A percentile compares a stretch with the other conserved stretches of the same genome.
These are phyloP conservation scores for Julus scandinavius DNA, from an alignment of 2,888 invertebrate species.

Conservation along the genomic window DNA sequence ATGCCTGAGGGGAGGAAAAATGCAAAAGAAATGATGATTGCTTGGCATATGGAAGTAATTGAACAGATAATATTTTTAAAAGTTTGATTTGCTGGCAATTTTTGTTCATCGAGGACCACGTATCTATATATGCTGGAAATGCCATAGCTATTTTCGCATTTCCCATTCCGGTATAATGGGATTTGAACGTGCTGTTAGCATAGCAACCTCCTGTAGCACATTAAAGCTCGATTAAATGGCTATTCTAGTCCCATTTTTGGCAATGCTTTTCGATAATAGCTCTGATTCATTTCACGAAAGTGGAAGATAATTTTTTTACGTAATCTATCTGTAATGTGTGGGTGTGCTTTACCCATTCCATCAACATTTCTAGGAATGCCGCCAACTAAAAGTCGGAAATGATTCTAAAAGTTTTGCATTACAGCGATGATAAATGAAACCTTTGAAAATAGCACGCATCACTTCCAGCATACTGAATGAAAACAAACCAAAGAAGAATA, in stretches of 20 bases:
- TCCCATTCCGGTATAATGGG: background rate
- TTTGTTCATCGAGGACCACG: background rate
- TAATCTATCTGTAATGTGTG: background rate
- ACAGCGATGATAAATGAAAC: background rate
- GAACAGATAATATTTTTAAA: constrained; percentile 18
- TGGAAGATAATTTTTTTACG: background rate
- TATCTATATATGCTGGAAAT: background rate
- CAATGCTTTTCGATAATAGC: background rate
- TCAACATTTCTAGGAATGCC: background rate
- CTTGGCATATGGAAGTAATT: constrained; percentile 18
- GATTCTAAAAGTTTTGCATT: background rate
- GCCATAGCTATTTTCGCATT: constrained; percentile 6
- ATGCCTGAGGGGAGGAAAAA: background rate
- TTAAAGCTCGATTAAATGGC: background rate
- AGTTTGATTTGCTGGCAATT: constrained; percentile 18
- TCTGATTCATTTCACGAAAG: background rate
- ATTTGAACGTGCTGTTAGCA: constrained; percentile 9
- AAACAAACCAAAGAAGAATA: background rate
- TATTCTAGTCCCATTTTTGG: constrained; percentile 1
- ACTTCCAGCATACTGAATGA: background rate
- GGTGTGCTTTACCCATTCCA: no score
- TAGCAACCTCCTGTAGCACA: constrained; percentile 18
- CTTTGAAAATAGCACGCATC: background rate
- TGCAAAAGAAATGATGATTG: constrained; percentile 18
- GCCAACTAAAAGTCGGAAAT: background rate